Evolutionary conservation across 2,888 invertebrate species (phyloP).

Genomic region (Stegana nigrithorax): DNA sequence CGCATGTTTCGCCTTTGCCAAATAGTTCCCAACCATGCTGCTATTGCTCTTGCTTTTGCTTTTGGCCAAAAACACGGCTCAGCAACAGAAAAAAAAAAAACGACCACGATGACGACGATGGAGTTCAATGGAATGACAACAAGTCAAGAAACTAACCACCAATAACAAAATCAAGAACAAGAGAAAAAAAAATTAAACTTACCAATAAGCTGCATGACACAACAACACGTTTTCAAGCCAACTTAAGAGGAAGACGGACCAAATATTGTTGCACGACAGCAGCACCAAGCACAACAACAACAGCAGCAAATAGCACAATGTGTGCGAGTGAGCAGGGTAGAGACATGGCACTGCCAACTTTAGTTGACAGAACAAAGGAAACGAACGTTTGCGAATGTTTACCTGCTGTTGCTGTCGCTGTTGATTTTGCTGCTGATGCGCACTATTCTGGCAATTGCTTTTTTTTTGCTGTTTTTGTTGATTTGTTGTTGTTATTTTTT

Average conservation of each 20-base stretch:
- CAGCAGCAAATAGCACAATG: background rate
- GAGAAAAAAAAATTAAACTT: too few relatives aligned
- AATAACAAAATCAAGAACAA: too few relatives aligned
- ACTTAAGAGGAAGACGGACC: background rate
- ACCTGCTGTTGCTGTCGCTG: constrained; percentile 1
- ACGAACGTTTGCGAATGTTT: constrained; percentile 17
- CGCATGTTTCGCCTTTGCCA: background rate
- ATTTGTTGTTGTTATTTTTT: background rate
- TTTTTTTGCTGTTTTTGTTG: background rate
- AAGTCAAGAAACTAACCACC: constrained; percentile 15
- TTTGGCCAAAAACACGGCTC: background rate
- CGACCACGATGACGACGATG: background rate
- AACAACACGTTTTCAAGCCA: too few relatives aligned
- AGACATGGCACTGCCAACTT: background rate
- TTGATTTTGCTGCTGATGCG: too few relatives aligned
- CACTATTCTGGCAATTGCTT: too few relatives aligned
- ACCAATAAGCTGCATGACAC: too few relatives aligned
- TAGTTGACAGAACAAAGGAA: constrained; percentile 16
- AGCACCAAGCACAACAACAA: background rate
- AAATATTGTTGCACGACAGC: background rate
- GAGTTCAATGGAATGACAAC: constrained; percentile 16
- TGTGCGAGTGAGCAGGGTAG: background rate
- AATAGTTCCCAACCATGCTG: background rate
- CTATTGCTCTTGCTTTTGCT: background rate
- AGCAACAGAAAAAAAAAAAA: background rate